Evolutionary conservation across 2,113 vertebrate genomes (phyloP), one percentile per base, ranked within the genome.

Genomic region (Plecotus auritus): DNA sequence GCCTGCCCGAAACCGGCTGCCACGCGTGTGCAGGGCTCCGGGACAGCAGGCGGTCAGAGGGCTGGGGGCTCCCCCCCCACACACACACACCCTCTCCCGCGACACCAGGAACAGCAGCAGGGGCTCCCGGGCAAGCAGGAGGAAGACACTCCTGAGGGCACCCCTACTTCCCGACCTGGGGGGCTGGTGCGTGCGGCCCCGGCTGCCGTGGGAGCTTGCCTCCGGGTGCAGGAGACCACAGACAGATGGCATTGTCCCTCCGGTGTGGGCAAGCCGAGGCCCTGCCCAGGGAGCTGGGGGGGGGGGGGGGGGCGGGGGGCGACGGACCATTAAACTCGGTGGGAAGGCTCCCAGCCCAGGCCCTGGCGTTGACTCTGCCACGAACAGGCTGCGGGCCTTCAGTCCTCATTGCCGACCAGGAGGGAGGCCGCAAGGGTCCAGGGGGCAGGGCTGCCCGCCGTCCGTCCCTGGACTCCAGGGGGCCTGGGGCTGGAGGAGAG

Each of bases 301-400:
- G n/a, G n/a, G n/a, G n/a, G n/a, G n/a, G n/a, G n/a, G n/a, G n/a
- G n/a, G n/a, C n/a, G n/a, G n/a, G n/a, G 12, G 35, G 42, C 49
- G 9, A 8, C 14, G 13, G 37, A 99, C 14, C 14, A 1, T 98
- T 98, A 98, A 98, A 99, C 99, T 98, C 98, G 99, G 99, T 98
- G 98, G 98, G 98, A 98, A 98, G 98, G 98, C 97, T 98, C 98
- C 97, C 98, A 98, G 98, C 96, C 98, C 98, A 97, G 97, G 98
- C 98, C 98, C 98, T 99, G 99, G 99, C 98, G 98, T 99, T 98
- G 99, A 99, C 98, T 99, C 99, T 98, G 98, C 99, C 98, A 99
- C 99, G 99, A 99, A 98, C 99, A 98, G 99, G 99, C 99, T 98
- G 99, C 98, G 98, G 98, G 98, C 98, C 98, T 98, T 99, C 99